A percentile compares a stretch with the other conserved stretches of the same genome.
Conservation (phyloP, 2,888 invertebrate genomes). For the Meta bourneti region DNA sequence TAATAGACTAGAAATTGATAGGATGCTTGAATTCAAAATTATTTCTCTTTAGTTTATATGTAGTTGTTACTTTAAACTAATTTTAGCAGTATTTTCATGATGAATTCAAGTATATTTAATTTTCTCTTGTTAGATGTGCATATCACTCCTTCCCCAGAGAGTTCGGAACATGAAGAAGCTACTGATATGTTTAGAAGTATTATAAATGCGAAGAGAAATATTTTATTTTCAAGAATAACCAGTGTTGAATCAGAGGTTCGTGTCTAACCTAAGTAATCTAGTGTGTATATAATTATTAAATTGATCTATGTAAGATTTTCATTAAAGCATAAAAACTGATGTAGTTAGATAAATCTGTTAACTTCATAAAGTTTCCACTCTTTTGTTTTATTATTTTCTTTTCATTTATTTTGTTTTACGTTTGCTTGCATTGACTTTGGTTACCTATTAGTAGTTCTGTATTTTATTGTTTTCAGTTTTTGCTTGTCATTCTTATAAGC, state of each 20-base stretch:
- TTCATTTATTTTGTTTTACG: neutral
- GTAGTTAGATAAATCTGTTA: neutral
- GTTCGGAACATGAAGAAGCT: slow-evolving; percentile 82
- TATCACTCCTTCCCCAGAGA: slow-evolving; percentile 76
- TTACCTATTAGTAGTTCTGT: slow-evolving; percentile 11
- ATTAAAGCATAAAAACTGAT: neutral
- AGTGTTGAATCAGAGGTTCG: slow-evolving; percentile 93
- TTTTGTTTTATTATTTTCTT: neutral
- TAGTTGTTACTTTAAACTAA: too few relatives aligned
- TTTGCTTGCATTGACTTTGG: slow-evolving; percentile 20
- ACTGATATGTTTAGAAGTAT: slow-evolving; percentile 96
- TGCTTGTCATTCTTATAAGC: slow-evolving; percentile 17
- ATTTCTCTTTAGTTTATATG: too few relatives aligned
- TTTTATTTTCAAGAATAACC: slow-evolving; percentile 91
- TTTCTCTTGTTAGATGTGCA: slow-evolving; percentile 65
- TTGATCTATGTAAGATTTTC: neutral
- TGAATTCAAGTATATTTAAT: too few relatives aligned
- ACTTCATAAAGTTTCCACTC: neutral
- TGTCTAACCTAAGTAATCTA: neutral
- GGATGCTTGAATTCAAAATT: too few relatives aligned
- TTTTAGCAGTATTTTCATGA: too few relatives aligned
- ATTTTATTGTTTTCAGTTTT: slow-evolving; percentile 28
- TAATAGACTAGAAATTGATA: too few relatives aligned
- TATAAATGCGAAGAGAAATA: slow-evolving; percentile 94
- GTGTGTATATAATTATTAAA: neutral